Percentiles rank a stretch among this genome's conserved stretches.
Evolutionary conservation across 2,888 invertebrate genomes (phyloP).

Genomic region (Brenthis hecate): DNA sequence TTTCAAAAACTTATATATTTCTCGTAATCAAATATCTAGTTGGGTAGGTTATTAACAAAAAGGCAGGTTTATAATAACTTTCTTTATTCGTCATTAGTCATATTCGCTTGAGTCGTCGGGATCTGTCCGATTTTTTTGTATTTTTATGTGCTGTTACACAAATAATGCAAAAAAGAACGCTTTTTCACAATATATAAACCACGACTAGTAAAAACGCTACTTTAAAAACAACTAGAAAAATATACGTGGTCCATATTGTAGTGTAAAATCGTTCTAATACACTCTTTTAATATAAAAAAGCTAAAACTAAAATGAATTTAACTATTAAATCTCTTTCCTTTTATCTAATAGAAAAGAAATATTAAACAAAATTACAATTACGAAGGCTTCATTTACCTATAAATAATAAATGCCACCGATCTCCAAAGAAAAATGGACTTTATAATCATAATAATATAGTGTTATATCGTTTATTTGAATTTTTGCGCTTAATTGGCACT

Average conservation of each 20-base stretch:
- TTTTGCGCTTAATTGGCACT: background rate
- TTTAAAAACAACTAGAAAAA: slow-evolving; percentile 30
- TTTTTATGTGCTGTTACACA: slow-evolving; percentile 45
- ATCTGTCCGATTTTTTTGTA: slow-evolving; percentile 57
- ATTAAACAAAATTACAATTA: slow-evolving; percentile 11
- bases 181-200: slow-evolving; percentile 29
- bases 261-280: slow-evolving; percentile 34
- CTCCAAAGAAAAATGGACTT: slow-evolving; percentile 4
- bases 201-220: slow-evolving; percentile 24
- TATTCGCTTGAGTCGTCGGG: slow-evolving; percentile 62
- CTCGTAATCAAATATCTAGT: no score
- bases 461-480: background rate
- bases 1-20: no score
- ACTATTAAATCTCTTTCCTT: slow-evolving; percentile 4
- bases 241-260: slow-evolving; percentile 29
- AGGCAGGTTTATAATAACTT: slow-evolving; percentile 43
- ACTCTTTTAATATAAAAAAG: slow-evolving; percentile 28
- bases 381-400: slow-evolving; percentile 14
- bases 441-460: background rate
- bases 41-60: slow-evolving; percentile 36
- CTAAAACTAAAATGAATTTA: slow-evolving; percentile 8
- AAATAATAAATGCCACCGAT: slow-evolving; percentile 11
- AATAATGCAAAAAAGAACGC: slow-evolving; percentile 35
- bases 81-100: slow-evolving; percentile 53
- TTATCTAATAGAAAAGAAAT: background rate